Base-by-base conservation (phyloP, 2,888 invertebrate genomes). In the Neoascia interrupta region DNA sequence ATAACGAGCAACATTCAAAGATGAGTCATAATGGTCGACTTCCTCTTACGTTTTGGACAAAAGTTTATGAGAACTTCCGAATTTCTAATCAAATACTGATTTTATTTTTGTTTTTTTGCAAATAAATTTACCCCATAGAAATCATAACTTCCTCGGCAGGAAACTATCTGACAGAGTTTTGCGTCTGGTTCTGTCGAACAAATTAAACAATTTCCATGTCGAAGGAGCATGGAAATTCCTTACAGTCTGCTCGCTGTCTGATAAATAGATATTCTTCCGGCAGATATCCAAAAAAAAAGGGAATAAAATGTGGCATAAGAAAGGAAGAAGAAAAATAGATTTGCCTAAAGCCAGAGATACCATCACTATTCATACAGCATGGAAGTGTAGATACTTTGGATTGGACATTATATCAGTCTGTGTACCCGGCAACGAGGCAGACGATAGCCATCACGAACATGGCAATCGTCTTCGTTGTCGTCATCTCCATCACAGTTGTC, bases 181-280 rank as follows among this genome's bases (percentile, higher is more conserved):
- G 45, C 16, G 45, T 31, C 49, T 21, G 19, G 19, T n/a, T 31
- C 31, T 6, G n/a, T 31, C 31, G 8, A 41, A 72, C 45, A 72
- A 76, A 58, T 66, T 66, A 64, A 66, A 66, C 72, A 72, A 72
- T 70, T 60, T 76, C 58, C 51, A 23, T 26, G 43, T 31, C n/a
- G 31, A 41, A 45, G 5, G 23, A 58, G 41, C 26, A 58, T 34
- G 53, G 53, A 76, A 72, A 76, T 72, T 66, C 76, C 60, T 72
- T 66, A 60, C 34, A 64, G 72, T 66, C 72, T 72, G 76, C 58
- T 60, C 54, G 34, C 60, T 76, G 76, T 76, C 76, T 64, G 72
- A 72, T 41, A 72, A 72, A 76, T 72, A 54, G 47, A 76, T 72
- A 76, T 76, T 76, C 76, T 76, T 76, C 76, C 76, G 76, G 76